phyloP scores from a whole-genome alignment of 1,140 invertebrate genomes.

The Papilio dardanus region DNA sequence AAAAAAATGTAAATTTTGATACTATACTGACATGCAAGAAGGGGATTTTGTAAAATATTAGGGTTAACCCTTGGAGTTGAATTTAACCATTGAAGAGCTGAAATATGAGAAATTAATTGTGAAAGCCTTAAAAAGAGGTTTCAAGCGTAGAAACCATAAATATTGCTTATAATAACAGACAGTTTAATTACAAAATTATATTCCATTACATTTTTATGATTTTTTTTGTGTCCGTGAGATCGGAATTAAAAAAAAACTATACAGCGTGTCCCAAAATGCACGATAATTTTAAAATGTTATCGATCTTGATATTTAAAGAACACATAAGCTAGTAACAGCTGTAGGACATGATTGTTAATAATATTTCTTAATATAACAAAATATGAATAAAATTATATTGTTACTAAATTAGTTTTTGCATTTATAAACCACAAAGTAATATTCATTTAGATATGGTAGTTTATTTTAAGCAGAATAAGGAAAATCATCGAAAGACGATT shows the following conservation, averaged over 20 bases:
- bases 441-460: not conserved
- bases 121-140: not conserved
- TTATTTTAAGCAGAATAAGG: not conserved
- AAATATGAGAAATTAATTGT: conserved; percentile 2
- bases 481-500: not conserved
- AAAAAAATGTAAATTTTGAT: not conserved
- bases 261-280: no score
- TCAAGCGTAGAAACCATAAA: not conserved
- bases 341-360: not conserved
- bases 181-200: no score
- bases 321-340: not conserved
- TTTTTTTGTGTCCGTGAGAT: no score
- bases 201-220: no score
- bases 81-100: not conserved
- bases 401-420: not conserved
- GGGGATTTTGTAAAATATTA: not conserved
- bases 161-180: not conserved
- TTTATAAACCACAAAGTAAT: not conserved
- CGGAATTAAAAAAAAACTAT: no score
- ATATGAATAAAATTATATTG: no score
- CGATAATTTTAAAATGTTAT: no score
- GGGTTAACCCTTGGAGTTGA: not conserved
- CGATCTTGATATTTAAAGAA: no score
- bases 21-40: conserved; percentile 26
- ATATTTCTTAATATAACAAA: no score